A percentile compares a stretch with the other conserved stretches of the same genome.
Conservation (phyloP, 2,113 vertebrate species). For the Aphyosemion australe region DNA sequence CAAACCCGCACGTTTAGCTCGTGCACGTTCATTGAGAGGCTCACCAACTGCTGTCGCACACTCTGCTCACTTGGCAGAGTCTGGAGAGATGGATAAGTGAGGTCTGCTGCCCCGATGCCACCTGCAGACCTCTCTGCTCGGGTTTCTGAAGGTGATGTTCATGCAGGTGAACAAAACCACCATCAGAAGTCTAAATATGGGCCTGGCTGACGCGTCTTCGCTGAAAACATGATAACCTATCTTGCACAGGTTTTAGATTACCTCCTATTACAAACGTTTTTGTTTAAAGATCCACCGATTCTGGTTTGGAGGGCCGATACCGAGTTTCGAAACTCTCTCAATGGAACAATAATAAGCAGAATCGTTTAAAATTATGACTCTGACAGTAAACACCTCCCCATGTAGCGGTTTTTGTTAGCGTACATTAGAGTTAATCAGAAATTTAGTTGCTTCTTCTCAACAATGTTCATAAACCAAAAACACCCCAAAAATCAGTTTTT, state of each 20-base stretch:
- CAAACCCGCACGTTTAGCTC: conserved; percentile 7
- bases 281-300: too few species aligned
- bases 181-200: conserved; percentile 40
- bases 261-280: too few species aligned
- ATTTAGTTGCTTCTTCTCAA: too few species aligned
- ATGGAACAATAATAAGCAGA: too few species aligned
- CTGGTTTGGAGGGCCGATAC: too few species aligned
- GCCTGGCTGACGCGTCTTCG: conserved; percentile 46
- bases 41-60: conserved; percentile 51
- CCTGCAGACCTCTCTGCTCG: conserved; percentile 60
- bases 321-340: too few species aligned
- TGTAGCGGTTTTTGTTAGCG: too few species aligned
- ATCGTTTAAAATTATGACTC: too few species aligned
- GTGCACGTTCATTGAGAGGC: conserved; percentile 17
- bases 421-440: too few species aligned
- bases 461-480: too few species aligned
- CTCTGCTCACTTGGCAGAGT: conserved; percentile 58
- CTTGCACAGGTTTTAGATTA: neutral
- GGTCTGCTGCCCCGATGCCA: conserved; percentile 49
- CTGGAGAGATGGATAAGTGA: conserved; percentile 32
- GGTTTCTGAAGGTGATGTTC: conserved; percentile 52
- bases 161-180: conserved; percentile 63
- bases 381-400: too few species aligned
- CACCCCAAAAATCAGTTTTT: too few species aligned
- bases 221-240: conserved; percentile 15